These are phyloP conservation scores for Dicrurus megarhynchus DNA, from an alignment of 2,113 vertebrate genomes.

Conservation along the genomic window DNA sequence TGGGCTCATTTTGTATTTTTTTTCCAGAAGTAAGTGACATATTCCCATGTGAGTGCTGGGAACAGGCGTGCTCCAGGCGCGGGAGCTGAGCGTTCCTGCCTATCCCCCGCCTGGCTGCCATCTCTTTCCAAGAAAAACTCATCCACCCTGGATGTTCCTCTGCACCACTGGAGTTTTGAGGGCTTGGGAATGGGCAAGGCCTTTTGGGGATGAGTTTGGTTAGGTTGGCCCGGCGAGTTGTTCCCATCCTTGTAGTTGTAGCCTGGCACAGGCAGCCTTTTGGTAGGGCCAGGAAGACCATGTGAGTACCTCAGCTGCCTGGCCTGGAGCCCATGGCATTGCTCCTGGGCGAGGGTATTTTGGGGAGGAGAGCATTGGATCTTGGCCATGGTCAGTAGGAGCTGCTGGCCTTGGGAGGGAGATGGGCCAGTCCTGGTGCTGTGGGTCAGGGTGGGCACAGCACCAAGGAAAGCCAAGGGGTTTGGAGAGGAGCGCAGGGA, in stretches of 20 bases:
- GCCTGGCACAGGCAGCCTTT: not conserved
- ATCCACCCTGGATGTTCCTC: not conserved
- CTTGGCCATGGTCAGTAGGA: not conserved
- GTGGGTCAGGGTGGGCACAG: not conserved
- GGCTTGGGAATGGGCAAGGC: not conserved
- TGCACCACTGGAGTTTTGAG: not conserved
- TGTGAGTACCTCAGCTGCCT: not conserved
- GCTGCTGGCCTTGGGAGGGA: not conserved
- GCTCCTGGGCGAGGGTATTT: not conserved
- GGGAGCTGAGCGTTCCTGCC: not conserved
- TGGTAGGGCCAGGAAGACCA: not conserved
- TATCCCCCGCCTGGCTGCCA: not conserved
- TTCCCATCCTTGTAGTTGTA: not conserved
- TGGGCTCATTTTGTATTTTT: not conserved
- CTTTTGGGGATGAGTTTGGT: not conserved
- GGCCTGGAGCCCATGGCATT: not conserved
- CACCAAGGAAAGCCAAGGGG: not conserved
- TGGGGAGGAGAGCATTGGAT: not conserved
- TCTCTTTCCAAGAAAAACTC: constrained; percentile 22
- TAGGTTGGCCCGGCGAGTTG: not conserved
- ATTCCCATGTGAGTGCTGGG: not conserved
- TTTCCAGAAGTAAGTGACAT: not conserved
- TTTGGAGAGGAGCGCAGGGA: not conserved
- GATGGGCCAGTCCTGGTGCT: not conserved
- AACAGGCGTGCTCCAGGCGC: not conserved